Percentiles rank a stretch among this genome's conserved stretches.
Conservation (phyloP, 2,113 vertebrate genomes). For the Clinocottus analis region DNA sequence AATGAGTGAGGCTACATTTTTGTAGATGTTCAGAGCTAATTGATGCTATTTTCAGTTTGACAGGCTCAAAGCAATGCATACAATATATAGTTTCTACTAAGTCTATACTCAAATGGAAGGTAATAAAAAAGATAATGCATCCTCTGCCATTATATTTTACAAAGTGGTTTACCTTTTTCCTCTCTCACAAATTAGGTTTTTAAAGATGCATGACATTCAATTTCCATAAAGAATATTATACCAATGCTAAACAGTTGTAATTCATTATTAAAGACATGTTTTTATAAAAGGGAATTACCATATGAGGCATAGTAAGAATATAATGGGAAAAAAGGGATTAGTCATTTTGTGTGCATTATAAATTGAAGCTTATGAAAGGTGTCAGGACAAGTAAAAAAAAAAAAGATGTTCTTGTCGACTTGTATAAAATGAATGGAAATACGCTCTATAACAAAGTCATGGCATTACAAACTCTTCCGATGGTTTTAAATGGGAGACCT, state of each 20-base stretch:
- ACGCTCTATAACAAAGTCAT: not conserved
- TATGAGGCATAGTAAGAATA: not conserved
- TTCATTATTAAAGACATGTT: conserved; percentile 2
- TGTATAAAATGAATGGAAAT: not conserved
- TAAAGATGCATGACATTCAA: not conserved
- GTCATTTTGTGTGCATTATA: not conserved
- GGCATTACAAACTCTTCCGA: not conserved
- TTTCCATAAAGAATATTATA: not conserved
- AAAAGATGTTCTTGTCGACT: not conserved
- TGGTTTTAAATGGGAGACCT: not conserved
- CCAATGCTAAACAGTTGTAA: not conserved
- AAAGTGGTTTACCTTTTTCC: not conserved
- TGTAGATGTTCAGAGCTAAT: conserved; percentile 27
- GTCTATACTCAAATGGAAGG: not conserved
- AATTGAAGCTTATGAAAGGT: not conserved
- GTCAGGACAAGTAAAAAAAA: not conserved
- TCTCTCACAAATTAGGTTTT: not conserved
- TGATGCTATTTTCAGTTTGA: conserved; percentile 45
- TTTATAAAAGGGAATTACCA: not conserved
- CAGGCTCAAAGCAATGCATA: not conserved
- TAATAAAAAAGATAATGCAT: not conserved
- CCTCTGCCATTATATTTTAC: not conserved
- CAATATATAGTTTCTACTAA: not conserved
- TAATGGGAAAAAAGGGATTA: not conserved
- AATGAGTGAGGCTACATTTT: conserved; percentile 8